Conservation (phyloP, 2,888 invertebrate genomes). For the Harmothoe impar region DNA sequence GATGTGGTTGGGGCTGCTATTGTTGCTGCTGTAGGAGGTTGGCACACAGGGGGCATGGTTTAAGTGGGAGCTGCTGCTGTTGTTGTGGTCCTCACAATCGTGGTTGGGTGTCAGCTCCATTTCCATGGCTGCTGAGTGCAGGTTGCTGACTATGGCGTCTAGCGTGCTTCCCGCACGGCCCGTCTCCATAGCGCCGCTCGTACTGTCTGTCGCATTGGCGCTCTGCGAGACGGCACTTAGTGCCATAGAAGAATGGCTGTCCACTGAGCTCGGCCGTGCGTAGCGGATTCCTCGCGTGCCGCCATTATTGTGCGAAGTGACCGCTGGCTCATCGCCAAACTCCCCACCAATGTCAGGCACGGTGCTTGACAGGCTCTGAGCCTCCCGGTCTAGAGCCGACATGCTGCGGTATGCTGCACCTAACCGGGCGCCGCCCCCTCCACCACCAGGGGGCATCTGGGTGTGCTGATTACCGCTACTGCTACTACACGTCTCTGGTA, state of each 20-base stretch:
- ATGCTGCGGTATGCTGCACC: not conserved
- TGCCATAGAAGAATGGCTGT: conserved; percentile 29
- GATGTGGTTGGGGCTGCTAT: not conserved
- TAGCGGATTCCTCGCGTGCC: not conserved
- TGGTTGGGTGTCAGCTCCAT: conserved; percentile 40
- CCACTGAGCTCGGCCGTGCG: conserved; percentile 21
- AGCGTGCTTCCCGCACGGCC: conserved; percentile 39
- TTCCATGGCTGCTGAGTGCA: conserved; percentile 56
- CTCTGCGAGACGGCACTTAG: not conserved
- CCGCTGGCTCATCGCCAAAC: not conserved
- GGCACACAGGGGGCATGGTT: conserved; percentile 44
- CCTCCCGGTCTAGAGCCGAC: conserved; percentile 45
- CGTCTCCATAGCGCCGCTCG: conserved; percentile 61
- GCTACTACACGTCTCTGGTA: conserved; percentile 50
- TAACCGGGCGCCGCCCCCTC: not conserved
- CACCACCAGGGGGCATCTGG: not conserved
- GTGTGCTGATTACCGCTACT: conserved; percentile 41
- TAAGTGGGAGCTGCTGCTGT: not conserved
- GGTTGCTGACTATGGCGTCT: conserved; percentile 54
- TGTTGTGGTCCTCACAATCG: conserved; percentile 21
- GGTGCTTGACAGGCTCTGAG: conserved; percentile 56
- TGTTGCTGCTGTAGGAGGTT: not conserved
- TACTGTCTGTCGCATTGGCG: conserved; percentile 57
- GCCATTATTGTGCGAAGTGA: not conserved
- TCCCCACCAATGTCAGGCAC: conserved; percentile 47